A percentile compares a stretch with the other conserved stretches of the same genome.
These are phyloP conservation scores for Beris morrisii DNA, from an alignment of 2,888 invertebrate species.

Conservation along the genomic window DNA sequence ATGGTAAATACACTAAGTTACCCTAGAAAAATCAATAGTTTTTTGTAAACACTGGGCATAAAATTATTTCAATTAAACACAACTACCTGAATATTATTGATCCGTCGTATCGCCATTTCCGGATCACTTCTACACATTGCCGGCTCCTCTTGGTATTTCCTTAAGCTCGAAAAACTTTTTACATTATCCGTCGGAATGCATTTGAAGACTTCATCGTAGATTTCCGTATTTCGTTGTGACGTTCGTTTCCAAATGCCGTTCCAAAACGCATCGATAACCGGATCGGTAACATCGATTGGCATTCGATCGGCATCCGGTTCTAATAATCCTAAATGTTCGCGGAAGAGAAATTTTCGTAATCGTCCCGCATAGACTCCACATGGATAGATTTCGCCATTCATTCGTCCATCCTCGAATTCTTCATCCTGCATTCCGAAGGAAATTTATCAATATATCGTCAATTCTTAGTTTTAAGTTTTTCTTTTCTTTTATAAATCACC, in stretches of 20 bases:
- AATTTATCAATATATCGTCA: constrained; percentile 11
- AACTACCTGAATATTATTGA: constrained; percentile 71
- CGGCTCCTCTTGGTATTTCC: constrained; percentile 72
- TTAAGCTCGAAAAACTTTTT: constrained; percentile 74
- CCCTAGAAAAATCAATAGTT: constrained; percentile 61
- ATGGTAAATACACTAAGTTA: constrained; percentile 83
- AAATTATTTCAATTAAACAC: background rate
- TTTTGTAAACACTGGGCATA: background rate
- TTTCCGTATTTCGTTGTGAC: constrained; percentile 80
- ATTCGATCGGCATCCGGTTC: constrained; percentile 56
- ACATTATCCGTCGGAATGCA: constrained; percentile 86
- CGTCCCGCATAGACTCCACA: constrained; percentile 86
- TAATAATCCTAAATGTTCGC: constrained; percentile 76
- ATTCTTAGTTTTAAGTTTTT: too few relatives aligned
- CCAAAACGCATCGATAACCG: constrained; percentile 80
- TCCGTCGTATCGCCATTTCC: constrained; percentile 69
- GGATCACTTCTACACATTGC: constrained; percentile 75
- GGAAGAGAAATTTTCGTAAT: constrained; percentile 81
- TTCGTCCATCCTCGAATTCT: constrained; percentile 74
- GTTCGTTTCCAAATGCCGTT: constrained; percentile 79
- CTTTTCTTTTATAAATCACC: constrained; percentile 52
- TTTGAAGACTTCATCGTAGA: constrained; percentile 91
- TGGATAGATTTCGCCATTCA: constrained; percentile 80
- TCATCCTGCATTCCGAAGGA: constrained; percentile 65
- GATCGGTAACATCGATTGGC: constrained; percentile 73